Percentiles rank a stretch among this genome's conserved stretches.
Evolutionary conservation across 2,888 invertebrate genomes (phyloP).

Genomic region (Melanchra persicariae): DNA sequence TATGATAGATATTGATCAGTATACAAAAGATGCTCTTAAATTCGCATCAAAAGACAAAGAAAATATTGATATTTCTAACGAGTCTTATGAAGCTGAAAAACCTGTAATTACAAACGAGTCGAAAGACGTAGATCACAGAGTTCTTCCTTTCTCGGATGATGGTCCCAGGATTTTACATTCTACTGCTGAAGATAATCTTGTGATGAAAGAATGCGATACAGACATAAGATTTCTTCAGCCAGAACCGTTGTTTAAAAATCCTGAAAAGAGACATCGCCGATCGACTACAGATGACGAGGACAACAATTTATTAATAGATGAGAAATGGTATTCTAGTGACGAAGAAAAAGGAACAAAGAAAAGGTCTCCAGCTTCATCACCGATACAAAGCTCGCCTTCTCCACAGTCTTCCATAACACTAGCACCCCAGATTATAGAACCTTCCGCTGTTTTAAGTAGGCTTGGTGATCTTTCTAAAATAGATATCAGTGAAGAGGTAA

Average conservation of each 20-base stretch:
- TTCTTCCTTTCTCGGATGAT: constrained; percentile 85
- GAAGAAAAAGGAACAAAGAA: constrained; percentile 91
- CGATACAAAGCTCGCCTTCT: constrained; percentile 75
- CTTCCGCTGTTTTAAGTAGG: constrained; percentile 90
- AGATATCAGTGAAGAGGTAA: constrained; percentile 94
- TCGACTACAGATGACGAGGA: constrained; percentile 91
- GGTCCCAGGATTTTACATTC: constrained; percentile 72
- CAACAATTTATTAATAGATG: constrained; percentile 90
- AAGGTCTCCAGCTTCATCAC: constrained; percentile 84
- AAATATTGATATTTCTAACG: constrained; percentile 86
- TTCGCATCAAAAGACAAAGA: constrained; percentile 88
- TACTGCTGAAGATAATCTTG: constrained; percentile 69
- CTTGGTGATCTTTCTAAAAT: constrained; percentile 93
- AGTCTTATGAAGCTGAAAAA: constrained; percentile 80
- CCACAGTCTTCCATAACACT: constrained; percentile 85
- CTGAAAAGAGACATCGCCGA: constrained; percentile 85
- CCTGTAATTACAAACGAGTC: constrained; percentile 75
- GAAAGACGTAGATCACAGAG: constrained; percentile 89
- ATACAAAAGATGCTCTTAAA: constrained; percentile 89
- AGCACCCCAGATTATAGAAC: constrained; percentile 90
- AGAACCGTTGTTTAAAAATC: constrained; percentile 86
- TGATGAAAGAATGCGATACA: constrained; percentile 83
- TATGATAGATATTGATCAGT: constrained; percentile 89
- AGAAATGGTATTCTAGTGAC: constrained; percentile 96
- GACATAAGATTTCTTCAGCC: constrained; percentile 87